phyloP scores from a whole-genome alignment of 2,113 vertebrate species.

The Mormoops blainvillei region DNA sequence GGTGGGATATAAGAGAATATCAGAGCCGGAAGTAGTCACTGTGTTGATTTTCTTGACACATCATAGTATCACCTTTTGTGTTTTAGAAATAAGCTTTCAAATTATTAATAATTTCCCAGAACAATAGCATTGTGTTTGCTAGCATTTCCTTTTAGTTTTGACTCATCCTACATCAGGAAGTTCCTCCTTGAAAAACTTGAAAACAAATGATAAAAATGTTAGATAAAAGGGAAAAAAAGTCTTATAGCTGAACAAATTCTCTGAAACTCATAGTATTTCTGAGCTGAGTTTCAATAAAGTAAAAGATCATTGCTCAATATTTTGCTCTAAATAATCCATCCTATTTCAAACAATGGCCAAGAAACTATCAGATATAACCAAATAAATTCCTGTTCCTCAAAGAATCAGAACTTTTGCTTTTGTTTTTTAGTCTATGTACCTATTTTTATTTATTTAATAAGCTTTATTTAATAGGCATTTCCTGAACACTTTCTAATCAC shows the following conservation, averaged over 20 bases:
- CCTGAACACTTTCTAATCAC: background rate
- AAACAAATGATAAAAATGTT: background rate
- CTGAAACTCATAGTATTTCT: background rate
- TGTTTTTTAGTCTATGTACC: background rate
- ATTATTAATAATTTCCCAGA: background rate
- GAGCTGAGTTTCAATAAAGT: background rate
- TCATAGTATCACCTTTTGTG: background rate
- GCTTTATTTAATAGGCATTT: background rate
- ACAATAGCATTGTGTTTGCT: background rate
- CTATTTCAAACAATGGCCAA: background rate
- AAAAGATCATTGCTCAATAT: background rate
- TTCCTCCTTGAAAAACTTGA: background rate
- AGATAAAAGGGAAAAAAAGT: background rate
- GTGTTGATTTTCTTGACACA: conserved; percentile 38
- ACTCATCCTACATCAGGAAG: background rate
- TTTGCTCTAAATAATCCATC: background rate
- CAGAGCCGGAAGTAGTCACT: background rate
- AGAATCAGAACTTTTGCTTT: background rate
- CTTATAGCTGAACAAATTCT: background rate
- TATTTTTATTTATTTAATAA: background rate
- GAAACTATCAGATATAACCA: background rate
- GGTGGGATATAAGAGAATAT: background rate
- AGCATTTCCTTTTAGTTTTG: background rate
- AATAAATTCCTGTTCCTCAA: background rate
- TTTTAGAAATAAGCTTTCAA: background rate